These are phyloP conservation scores for Temnothorax ravouxi DNA, from an alignment of 2,888 invertebrate species.

Conservation along the genomic window DNA sequence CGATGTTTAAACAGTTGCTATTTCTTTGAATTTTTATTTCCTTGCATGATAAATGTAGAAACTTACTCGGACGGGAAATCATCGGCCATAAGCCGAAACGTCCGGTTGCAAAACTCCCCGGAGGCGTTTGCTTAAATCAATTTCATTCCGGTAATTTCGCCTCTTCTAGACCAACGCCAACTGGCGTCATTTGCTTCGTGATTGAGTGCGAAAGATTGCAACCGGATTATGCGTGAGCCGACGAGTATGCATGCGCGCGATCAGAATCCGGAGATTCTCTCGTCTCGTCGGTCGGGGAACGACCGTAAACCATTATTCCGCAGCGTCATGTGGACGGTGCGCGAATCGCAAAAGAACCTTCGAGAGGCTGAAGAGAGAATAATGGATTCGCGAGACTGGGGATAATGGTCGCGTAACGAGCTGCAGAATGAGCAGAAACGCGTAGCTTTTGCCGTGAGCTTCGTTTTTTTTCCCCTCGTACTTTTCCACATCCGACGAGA, in stretches of 20 bases:
- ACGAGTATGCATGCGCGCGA: constrained; percentile 50
- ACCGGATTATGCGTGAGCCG: constrained; percentile 71
- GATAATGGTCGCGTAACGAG: constrained; percentile 77
- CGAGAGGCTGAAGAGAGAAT: constrained; percentile 70
- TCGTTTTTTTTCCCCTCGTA: constrained; percentile 2
- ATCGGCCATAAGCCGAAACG: constrained; percentile 53
- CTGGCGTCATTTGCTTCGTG: constrained; percentile 70
- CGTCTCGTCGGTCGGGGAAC: constrained; percentile 59
- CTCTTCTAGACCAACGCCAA: constrained; percentile 65
- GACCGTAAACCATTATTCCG: constrained; percentile 72
- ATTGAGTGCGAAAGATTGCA: constrained; percentile 73
- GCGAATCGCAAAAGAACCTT: constrained; percentile 56
- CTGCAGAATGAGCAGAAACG: constrained; percentile 63
- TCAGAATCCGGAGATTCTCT: constrained; percentile 47
- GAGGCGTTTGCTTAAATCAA: constrained; percentile 62
- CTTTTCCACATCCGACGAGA: constrained; percentile 55
- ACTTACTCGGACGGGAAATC: constrained; percentile 37
- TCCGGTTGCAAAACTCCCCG: constrained; percentile 51
- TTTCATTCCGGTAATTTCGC: constrained; percentile 60
- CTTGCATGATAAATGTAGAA: constrained; percentile 29
- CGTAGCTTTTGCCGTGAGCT: constrained; percentile 56
- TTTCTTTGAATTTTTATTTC: constrained; percentile 18
- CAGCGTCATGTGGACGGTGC: constrained; percentile 72
- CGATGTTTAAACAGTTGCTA: constrained; percentile 1
- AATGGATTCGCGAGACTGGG: constrained; percentile 70